Evolutionary conservation across 37 sponge, comb jelly and placozoan genomes (phyloP), one percentile per base, ranked within the genome.

Genomic region (Beroe ovata): DNA sequence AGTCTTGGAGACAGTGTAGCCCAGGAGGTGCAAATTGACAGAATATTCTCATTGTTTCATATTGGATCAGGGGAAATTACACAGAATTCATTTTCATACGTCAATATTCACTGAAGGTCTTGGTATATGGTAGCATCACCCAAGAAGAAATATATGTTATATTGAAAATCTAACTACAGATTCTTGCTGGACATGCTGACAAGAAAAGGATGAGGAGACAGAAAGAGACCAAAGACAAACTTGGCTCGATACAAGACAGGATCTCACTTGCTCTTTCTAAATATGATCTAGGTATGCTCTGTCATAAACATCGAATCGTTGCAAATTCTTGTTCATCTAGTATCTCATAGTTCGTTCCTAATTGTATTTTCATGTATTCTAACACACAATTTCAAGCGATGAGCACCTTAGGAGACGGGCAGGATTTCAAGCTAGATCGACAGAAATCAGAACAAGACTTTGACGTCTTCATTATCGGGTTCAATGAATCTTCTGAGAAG

Each of bases 211-310:
- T 1, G 35, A 26, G 69, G 36, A 66, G 34, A 32, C 69, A 66
- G 69, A 66, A 66, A 30, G 69, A 66, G 35, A 66, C 69, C 2
- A 66, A 66, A 66, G 69, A 66, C 18, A 66, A 30, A 30, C 69
- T 66, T 3, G 69, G 69, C 69, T 66, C 69, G 1, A 66, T 66
- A 2, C 69, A 66, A 37, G 69, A 66, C 69, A 66, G 69, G 36
- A 30, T 66, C 8, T 66, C 69, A 34, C 69, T 25, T 66, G 69
- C 69, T 14, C 36, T 66, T 2, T 66, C 69, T 18, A 66, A 30
- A 66, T 66, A 66, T 66, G 69, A 66, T 66, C 69, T 66, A 18
- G 69, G 69, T 66, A 32, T 47, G 54, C 11, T n/a, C n/a, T n/a
- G n/a, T n/a, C n/a, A n/a, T n/a, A n/a, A n/a, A n/a, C n/a, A n/a